Base-by-base conservation (phyloP, 2,888 invertebrate genomes). In the Drosophila heteroneura region DNA sequence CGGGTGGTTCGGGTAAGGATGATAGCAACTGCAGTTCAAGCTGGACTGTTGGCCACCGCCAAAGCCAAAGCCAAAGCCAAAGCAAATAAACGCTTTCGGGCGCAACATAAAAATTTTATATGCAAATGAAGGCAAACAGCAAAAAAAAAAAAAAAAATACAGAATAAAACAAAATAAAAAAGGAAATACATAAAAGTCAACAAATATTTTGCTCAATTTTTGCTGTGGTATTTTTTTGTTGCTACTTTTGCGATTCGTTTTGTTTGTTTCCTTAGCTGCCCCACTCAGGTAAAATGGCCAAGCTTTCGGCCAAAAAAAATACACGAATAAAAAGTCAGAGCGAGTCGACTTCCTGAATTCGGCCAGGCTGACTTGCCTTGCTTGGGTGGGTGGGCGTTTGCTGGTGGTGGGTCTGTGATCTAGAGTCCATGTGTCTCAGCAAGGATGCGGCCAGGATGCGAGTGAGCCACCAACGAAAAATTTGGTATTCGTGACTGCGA, bases 61-160 rank as follows among this genome's bases (percentile, higher is more conserved):
- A 41, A 41, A 41, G 51, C 51, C 10, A 58, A 58, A 58, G 82
- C 71, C n/a, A 67, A 78, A 76, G 82, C 71, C n/a, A 67, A 78
- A 76, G 75, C 90, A 85, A 90, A 90, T 90, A 82, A 85, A 85
- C 90, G 90, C 88, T 89, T 77, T 80, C 85, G 83, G 90, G 76
- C 75, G 74, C 76, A 87, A 80, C 85, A 91, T 81, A 89, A 79
- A 90, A 88, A 87, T 88, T 88, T 70, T 82, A 80, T 91, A 88
- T 88, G 91, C 88, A 88, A 91, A 88, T 88, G 87, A 90, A 86
- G 84, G 86, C 83, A 85, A 85, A 81, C 72, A 81, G 61, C 61
- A 74, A 51, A 52, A 33, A 37, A 47, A 61, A 53, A n/a, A n/a
- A 16, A 33, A 16, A 56, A 56, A 47, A 37, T 58, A 57, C 49